Percentiles rank a stretch among this genome's conserved stretches.
phyloP scores from a whole-genome alignment of 2,113 vertebrate genomes.

The Nycticorax nycticorax region DNA sequence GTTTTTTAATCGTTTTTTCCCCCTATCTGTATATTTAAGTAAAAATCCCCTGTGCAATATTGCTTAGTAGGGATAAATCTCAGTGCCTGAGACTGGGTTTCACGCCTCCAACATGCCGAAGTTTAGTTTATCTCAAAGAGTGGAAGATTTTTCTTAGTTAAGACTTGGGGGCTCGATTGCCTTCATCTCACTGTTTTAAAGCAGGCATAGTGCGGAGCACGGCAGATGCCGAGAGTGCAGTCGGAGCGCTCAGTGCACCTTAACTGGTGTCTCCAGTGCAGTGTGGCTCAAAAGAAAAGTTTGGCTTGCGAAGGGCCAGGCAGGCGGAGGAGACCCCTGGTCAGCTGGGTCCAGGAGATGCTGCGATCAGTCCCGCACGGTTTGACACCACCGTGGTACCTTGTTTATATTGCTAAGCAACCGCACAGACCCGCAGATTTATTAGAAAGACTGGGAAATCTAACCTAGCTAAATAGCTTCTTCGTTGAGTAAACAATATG shows the following conservation, averaged over 20 bases:
- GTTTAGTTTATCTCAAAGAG: not conserved
- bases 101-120: not conserved
- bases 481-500: not conserved
- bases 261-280: accelerated
- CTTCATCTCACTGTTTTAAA: not conserved
- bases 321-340: not conserved
- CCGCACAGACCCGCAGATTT: not conserved
- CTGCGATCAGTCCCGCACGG: not conserved
- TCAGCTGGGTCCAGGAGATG: not conserved
- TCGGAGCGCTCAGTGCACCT: accelerated
- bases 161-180: not conserved
- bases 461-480: not conserved
- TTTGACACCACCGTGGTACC: not conserved
- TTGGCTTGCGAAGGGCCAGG: accelerated
- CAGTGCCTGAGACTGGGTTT: not conserved
- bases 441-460: not conserved
- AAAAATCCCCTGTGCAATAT: accelerated
- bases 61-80: not conserved
- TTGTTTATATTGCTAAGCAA: conserved; percentile 35
- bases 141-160: not conserved
- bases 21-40: accelerated
- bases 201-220: accelerated
- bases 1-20: not conserved
- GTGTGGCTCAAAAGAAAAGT: not conserved
- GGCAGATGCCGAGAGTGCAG: not conserved